These are phyloP conservation scores for Drosophila funebris DNA, from an alignment of 1,140 invertebrate genomes.

Conservation along the genomic window DNA sequence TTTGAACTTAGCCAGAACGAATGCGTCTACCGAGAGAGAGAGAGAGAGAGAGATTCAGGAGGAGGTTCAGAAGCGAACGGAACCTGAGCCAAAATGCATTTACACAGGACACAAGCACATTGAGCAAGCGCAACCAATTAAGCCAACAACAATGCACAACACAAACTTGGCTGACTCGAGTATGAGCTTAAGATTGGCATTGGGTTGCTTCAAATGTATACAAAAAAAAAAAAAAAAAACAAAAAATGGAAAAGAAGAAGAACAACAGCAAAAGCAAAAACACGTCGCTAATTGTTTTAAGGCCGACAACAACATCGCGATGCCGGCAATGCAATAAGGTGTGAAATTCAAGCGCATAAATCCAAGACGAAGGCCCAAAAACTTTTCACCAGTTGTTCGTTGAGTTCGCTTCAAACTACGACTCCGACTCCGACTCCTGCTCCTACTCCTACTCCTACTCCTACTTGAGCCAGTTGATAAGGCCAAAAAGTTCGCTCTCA, in stretches of 20 bases:
- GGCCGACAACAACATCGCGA: conserved; percentile 37
- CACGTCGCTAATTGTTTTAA: conserved; percentile 74
- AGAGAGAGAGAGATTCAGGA: neutral
- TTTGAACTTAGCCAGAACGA: neutral
- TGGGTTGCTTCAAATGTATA: conserved; percentile 6
- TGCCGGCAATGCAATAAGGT: conserved; percentile 66
- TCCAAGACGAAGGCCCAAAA: conserved; percentile 46
- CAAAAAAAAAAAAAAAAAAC: neutral
- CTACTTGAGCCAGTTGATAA: conserved; percentile 54
- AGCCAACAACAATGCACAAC: conserved; percentile 24
- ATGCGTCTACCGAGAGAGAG: neutral
- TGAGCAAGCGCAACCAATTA: conserved; percentile 64
- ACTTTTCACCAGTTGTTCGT: conserved; percentile 38
- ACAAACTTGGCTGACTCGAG: conserved; percentile 13
- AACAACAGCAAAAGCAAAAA: neutral
- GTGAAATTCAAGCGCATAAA: conserved; percentile 73
- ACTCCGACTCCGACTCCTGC: neutral
- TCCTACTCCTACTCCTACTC: neutral
- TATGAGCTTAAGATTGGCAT: neutral
- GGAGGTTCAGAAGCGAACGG: neutral
- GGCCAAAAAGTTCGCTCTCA: conserved; percentile 26
- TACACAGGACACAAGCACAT: conserved; percentile 52
- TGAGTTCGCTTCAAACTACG: neutral
- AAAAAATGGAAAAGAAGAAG: neutral
- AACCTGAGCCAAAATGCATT: conserved; percentile 69